phyloP scores from a whole-genome alignment of 2,797 vertebrate genomes.

The Adelosebastes latens region DNA sequence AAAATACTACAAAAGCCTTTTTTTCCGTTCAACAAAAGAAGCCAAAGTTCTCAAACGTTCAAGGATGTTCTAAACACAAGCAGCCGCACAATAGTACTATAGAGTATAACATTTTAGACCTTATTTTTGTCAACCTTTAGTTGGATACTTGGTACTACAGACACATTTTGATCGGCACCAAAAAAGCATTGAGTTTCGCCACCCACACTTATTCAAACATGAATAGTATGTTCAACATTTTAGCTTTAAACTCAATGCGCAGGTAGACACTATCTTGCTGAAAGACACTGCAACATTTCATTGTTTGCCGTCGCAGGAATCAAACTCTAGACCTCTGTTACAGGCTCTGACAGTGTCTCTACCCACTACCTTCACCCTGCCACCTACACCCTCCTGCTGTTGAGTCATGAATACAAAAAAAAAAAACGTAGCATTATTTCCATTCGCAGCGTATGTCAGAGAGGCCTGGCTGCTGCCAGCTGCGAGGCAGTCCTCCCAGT shows the following conservation, averaged over 20 bases:
- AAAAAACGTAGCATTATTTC: conserved; percentile 62
- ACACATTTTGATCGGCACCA: neutral
- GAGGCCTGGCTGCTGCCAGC: conserved; percentile 54
- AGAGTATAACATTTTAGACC: no score
- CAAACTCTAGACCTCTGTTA: conserved; percentile 9
- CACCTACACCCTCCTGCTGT: conserved; percentile 41
- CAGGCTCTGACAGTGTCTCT: conserved; percentile 3
- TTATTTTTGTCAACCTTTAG: neutral
- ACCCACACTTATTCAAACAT: neutral
- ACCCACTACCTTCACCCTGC: conserved; percentile 14
- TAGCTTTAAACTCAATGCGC: neutral
- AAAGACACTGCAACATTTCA: neutral
- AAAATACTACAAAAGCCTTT: neutral
- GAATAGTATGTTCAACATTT: neutral
- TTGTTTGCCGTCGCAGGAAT: neutral
- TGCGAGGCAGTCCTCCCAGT: conserved; percentile 52
- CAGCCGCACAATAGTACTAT: neutral
- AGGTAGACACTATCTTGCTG: neutral
- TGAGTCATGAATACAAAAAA: conserved; percentile 37
- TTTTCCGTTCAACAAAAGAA: neutral
- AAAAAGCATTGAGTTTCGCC: neutral
- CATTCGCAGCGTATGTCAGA: conserved; percentile 52
- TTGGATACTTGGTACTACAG: neutral
- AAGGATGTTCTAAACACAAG: neutral
- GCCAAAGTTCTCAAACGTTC: neutral